Evolutionary conservation across 2,113 vertebrate genomes (phyloP).

Genomic region (Macquaria australasica): DNA sequence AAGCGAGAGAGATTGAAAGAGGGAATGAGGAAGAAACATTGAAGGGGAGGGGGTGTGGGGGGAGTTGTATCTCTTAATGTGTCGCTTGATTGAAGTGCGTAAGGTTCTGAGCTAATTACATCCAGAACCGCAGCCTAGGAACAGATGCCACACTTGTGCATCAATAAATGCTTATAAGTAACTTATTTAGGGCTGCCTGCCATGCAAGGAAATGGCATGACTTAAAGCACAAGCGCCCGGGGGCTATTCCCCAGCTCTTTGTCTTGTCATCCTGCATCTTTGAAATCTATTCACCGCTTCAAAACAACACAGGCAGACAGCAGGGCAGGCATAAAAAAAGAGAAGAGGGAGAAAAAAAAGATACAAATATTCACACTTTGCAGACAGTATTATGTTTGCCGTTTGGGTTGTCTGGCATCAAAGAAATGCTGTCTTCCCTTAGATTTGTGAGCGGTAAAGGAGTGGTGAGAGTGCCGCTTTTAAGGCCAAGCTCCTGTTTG

Average conservation of each 20-base stretch:
- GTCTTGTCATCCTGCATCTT: constrained; percentile 88
- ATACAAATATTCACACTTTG: constrained; percentile 84
- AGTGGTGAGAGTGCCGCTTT: constrained; percentile 63
- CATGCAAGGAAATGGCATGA: constrained; percentile 87
- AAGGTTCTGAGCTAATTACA: constrained; percentile 85
- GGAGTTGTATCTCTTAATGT: constrained; percentile 76
- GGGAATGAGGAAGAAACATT: constrained; percentile 65
- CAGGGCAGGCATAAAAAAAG: constrained; percentile 69
- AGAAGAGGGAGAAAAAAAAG: constrained; percentile 58
- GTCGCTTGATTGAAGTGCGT: constrained; percentile 82
- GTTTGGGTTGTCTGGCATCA: constrained; percentile 76
- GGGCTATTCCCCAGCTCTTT: constrained; percentile 84
- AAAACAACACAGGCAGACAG: constrained; percentile 85
- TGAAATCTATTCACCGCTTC: constrained; percentile 85
- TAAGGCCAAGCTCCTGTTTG: constrained; percentile 76
- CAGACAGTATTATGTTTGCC: constrained; percentile 78
- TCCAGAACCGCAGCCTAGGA: constrained; percentile 79
- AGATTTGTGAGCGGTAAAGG: constrained; percentile 71
- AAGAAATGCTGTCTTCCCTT: constrained; percentile 70
- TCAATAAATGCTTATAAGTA: constrained; percentile 89
- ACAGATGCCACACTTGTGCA: constrained; percentile 87
- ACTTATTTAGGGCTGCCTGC: constrained; percentile 87
- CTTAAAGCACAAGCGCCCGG: constrained; percentile 84
- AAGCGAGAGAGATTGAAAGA: constrained; percentile 72
- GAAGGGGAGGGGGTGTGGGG: constrained; percentile 25